phyloP scores from a whole-genome alignment of 2,888 invertebrate genomes.

The Leptinotarsa tumamoca region DNA sequence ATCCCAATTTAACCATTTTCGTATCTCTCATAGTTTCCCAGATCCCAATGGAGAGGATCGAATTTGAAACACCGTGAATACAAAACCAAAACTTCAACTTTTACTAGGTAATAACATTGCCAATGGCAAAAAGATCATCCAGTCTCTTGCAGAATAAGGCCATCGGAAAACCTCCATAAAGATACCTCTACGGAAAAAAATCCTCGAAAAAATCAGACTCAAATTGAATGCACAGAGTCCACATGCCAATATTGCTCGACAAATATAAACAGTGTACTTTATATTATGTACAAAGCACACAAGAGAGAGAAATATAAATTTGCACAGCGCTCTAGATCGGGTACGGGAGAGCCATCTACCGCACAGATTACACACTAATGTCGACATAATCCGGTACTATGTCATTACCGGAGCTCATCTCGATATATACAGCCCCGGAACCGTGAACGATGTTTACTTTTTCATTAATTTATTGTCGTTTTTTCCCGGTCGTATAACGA shows the following conservation, averaged over 20 bases:
- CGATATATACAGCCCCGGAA: slow-evolving; percentile 29
- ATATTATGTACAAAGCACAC: slow-evolving; percentile 63
- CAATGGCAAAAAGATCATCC: slow-evolving; percentile 1
- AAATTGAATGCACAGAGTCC: slow-evolving; percentile 61
- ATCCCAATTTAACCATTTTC: too few relatives aligned
- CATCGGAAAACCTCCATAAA: slow-evolving; percentile 47
- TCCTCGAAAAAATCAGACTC: slow-evolving; percentile 53
- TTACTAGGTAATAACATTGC: neutral
- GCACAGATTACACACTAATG: slow-evolving; percentile 56
- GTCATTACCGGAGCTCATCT: slow-evolving; percentile 39
- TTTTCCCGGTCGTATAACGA: slow-evolving; percentile 22
- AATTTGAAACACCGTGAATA: neutral
- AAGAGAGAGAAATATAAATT: slow-evolving; percentile 62
- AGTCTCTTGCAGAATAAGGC: neutral
- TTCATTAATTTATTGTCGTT: slow-evolving; percentile 30
- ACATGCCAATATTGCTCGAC: slow-evolving; percentile 63
- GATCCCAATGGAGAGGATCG: too few relatives aligned
- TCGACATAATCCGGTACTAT: slow-evolving; percentile 45
- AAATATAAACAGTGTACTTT: slow-evolving; percentile 65
- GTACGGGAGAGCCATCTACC: slow-evolving; percentile 55
- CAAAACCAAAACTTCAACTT: neutral
- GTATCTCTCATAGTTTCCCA: too few relatives aligned
- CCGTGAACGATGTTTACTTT: slow-evolving; percentile 28
- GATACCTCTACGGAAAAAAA: slow-evolving; percentile 50
- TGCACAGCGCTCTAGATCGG: slow-evolving; percentile 57